These are phyloP conservation scores for Anabas testudineus DNA, from an alignment of 2,797 vertebrate genomes.

Conservation along the genomic window DNA sequence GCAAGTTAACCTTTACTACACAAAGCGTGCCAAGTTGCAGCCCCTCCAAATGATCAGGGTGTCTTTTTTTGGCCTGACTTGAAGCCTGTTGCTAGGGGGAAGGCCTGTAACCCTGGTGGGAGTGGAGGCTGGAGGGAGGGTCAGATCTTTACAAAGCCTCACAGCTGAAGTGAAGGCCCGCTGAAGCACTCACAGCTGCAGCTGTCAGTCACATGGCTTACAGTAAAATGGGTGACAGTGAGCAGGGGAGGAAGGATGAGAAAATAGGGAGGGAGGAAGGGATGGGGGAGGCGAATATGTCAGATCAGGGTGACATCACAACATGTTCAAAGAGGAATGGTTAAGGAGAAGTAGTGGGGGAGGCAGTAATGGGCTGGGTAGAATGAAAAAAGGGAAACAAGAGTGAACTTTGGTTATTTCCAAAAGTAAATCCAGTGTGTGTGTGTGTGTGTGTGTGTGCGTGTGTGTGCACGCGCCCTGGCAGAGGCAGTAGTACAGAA, in stretches of 20 bases:
- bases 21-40: conserved; percentile 53
- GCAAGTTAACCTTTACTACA: conserved; percentile 66
- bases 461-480: conserved; percentile 23
- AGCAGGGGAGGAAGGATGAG: conserved; percentile 63
- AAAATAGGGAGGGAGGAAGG: conserved; percentile 48
- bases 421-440: conserved; percentile 44
- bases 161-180: conserved; percentile 83
- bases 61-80: conserved; percentile 87
- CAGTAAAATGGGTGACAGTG: conserved; percentile 75
- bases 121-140: conserved; percentile 75
- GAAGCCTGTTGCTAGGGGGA: conserved; percentile 85
- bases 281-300: conserved; percentile 45
- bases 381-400: conserved; percentile 22
- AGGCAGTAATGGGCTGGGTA: conserved; percentile 21
- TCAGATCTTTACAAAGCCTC: conserved; percentile 82
- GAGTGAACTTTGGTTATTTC: conserved; percentile 47
- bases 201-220: conserved; percentile 84
- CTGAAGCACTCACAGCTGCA: conserved; percentile 80
- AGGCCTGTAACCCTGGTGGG: conserved; percentile 58
- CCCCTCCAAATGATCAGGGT: conserved; percentile 61
- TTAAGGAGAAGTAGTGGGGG: conserved; percentile 31
- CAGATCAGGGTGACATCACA: conserved; percentile 75
- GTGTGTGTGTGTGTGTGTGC: conserved; percentile 11
- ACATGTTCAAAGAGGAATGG: conserved; percentile 42
- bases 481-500: conserved; percentile 42